Evolutionary conservation across 2,888 invertebrate species (phyloP).

Genomic region (Dorcus parallelipipedus): DNA sequence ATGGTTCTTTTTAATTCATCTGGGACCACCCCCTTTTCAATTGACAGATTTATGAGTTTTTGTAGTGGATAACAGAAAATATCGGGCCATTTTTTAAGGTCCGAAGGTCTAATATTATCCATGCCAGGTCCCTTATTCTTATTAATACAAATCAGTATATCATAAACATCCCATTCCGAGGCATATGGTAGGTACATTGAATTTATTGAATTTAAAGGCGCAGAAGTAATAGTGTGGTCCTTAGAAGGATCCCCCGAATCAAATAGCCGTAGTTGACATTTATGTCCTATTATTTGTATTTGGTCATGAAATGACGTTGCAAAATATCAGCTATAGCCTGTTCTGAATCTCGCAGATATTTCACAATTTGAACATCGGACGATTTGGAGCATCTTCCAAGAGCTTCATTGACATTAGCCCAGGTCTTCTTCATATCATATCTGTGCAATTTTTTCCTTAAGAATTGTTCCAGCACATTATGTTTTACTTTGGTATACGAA

Average conservation of each 20-base stretch:
- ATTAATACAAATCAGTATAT: not conserved
- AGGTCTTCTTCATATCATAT: not conserved
- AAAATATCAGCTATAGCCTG: not conserved
- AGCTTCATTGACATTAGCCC: not conserved
- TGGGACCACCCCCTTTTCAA: not conserved
- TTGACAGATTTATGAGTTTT: not conserved
- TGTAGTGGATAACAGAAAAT: not conserved
- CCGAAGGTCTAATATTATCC: not conserved
- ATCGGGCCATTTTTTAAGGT: not conserved
- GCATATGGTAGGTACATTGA: not conserved
- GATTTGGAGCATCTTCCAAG: not conserved
- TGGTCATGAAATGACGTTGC: no score
- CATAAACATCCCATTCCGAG: not conserved
- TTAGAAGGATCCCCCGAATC: not conserved
- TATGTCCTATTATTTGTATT: not conserved
- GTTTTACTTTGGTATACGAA: no score
- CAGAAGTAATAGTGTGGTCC: not conserved
- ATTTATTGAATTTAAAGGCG: not conserved
- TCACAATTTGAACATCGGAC: not conserved
- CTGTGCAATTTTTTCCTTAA: no score
- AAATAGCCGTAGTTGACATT: not conserved
- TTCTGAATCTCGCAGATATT: not conserved
- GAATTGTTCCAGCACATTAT: no score
- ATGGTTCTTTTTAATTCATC: not conserved
- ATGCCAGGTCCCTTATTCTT: not conserved